phyloP scores from a whole-genome alignment of 64 coral and sea anemone species.

The Platygyra sinensis region DNA sequence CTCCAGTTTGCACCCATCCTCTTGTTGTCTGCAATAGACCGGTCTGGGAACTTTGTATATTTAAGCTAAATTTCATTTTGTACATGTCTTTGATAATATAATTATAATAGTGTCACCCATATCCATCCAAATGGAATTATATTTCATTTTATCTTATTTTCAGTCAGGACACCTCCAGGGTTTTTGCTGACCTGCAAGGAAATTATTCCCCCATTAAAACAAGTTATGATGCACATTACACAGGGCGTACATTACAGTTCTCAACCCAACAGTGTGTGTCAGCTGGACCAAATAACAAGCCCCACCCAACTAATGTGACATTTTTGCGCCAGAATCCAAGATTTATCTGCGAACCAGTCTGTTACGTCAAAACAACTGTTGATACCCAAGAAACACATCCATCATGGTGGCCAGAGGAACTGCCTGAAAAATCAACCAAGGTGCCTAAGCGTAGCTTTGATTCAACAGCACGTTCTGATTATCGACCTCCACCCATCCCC shows the following conservation, averaged over 20 bases:
- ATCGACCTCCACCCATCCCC: conserved; percentile 16
- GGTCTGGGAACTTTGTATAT: too few species aligned
- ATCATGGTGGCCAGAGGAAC: conserved; percentile 91
- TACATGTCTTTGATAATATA: too few species aligned
- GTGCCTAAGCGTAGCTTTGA: conserved; percentile 73
- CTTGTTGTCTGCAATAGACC: too few species aligned
- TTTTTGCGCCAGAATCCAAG: conserved; percentile 90
- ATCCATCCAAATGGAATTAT: too few species aligned
- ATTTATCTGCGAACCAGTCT: conserved; percentile 92
- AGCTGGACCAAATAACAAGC: conserved; percentile 83
- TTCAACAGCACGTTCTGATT: conserved; percentile 90
- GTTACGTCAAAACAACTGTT: conserved; percentile 74
- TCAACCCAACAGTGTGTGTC: conserved; percentile 56
- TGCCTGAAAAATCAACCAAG: conserved; percentile 57
- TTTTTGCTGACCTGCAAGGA: conserved; percentile 74
- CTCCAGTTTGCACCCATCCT: too few species aligned
- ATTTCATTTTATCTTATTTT: conserved; percentile 29
- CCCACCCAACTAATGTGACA: conserved; percentile 87
- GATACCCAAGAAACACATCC: conserved; percentile 6
- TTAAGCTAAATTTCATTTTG: too few species aligned
- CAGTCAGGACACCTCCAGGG: conserved; percentile 72
- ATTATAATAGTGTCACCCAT: too few species aligned
- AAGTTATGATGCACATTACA: conserved; percentile 83
- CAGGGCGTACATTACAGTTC: conserved; percentile 71
- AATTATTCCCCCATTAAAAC: conserved; percentile 33